Evolutionary conservation across 2,888 invertebrate species (phyloP), one percentile per base, ranked within the genome.

Genomic region (Pachymerium ferrugineum): DNA sequence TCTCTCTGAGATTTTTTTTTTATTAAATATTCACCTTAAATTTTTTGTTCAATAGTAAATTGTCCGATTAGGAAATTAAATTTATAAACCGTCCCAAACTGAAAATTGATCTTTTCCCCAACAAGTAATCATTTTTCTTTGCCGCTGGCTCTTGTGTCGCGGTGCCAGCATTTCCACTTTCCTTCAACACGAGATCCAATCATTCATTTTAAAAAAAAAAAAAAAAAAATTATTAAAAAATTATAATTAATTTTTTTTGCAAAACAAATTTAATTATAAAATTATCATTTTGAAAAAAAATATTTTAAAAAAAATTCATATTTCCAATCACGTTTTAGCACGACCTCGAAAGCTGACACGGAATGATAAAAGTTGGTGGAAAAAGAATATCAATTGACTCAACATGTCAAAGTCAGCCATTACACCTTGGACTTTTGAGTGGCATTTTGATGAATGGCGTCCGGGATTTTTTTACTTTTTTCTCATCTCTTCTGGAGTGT

Each of bases 361-460:
- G n/a, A n/a, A 47, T 19, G 47, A 47, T 47, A 19, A 19, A 47
- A 47, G 47, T 47, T 4, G 47, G 5, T 10, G 47, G 19, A 47
- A 47, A 47, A 47, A 47, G 47, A 47, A 47, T 47, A 47, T 47
- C 19, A 47, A 47, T 47, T 19, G 47, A 47, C 47, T 47, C 47
- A 47, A 47, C 47, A 19, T 47, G 47, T 47, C 47, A 47, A 19
- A 47, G 47, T 47, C 47, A 47, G 47, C 47, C 47, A 47, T 47
- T 47, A 22, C 47, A 47, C 47, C n/a, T 47, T 47, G 16, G 47
- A 47, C 47, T 47, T 47, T 47, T 47, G 47, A 47, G 47, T 47
- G 47, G 47, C 47, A 47, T 47, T 47, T 47, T 47, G 47, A 47
- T 47, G 47, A 47, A 47, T 47, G 47, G 47, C 47, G 47, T 22